phyloP scores from a whole-genome alignment of 1,140 invertebrate genomes.

The Heliconius hermathena region DNA sequence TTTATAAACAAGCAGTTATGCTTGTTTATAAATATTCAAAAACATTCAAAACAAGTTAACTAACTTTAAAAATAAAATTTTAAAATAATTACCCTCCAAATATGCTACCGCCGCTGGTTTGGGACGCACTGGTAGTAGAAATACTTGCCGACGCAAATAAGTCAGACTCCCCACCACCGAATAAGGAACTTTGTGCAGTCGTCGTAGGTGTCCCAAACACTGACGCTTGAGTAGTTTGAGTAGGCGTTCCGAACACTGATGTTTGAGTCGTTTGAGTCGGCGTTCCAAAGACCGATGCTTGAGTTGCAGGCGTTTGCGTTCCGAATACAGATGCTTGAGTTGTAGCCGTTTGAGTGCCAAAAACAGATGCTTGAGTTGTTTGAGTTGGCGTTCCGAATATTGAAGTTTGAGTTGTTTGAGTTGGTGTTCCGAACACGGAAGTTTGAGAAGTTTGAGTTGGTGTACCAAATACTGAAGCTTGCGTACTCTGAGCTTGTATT shows the following conservation, averaged over 20 bases:
- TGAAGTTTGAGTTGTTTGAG: slow-evolving; percentile 45
- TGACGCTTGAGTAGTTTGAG: slow-evolving; percentile 43
- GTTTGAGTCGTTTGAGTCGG: slow-evolving; percentile 38
- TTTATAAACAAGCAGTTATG: too few relatives aligned
- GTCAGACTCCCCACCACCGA: slow-evolving; percentile 57
- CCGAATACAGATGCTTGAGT: slow-evolving; percentile 52
- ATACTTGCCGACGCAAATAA: slow-evolving; percentile 69
- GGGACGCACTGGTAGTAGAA: slow-evolving; percentile 63
- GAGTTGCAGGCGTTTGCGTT: slow-evolving; percentile 39
- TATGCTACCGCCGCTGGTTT: slow-evolving; percentile 58
- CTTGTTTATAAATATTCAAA: background rate
- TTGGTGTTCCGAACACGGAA: slow-evolving; percentile 46
- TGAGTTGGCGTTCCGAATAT: slow-evolving; percentile 43
- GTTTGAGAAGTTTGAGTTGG: slow-evolving; percentile 36
- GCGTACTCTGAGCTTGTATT: slow-evolving; percentile 41
- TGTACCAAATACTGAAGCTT: slow-evolving; percentile 49
- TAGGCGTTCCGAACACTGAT: slow-evolving; percentile 49
- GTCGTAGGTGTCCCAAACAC: background rate
- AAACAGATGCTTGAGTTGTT: slow-evolving; percentile 47
- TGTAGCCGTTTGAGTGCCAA: slow-evolving; percentile 46
- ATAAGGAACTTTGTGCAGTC: slow-evolving; percentile 54
- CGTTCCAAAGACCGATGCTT: slow-evolving; percentile 47
- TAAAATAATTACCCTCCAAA: slow-evolving; percentile 50
- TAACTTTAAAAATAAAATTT: background rate
- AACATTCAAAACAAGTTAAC: background rate